These are phyloP conservation scores for Leptothorax acervorum DNA, from an alignment of 2,888 invertebrate genomes.

Conservation along the genomic window DNA sequence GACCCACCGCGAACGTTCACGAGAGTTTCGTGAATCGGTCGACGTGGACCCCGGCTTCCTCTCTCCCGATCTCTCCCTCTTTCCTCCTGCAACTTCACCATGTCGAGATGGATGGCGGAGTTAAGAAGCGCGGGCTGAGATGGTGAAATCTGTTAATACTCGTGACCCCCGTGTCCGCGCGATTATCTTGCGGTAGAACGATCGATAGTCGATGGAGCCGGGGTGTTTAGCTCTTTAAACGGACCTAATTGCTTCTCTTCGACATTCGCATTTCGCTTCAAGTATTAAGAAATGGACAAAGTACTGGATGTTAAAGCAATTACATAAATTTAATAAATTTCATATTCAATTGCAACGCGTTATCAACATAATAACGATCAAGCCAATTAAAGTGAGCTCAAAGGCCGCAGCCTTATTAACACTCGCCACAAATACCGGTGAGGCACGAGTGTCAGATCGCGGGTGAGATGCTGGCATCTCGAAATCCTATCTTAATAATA, in stretches of 20 bases:
- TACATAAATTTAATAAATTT: constrained; percentile 2
- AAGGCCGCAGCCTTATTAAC: constrained; percentile 3
- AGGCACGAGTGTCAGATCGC: constrained; percentile 3
- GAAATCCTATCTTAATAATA: constrained; percentile 59
- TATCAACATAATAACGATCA: neutral
- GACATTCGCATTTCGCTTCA: neutral
- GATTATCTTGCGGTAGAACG: constrained; percentile 41
- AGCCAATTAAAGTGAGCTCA: constrained; percentile 31
- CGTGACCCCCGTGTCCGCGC: constrained; percentile 20
- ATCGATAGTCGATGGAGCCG: constrained; percentile 1
- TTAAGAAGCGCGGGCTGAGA: constrained; percentile 59
- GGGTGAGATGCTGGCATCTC: constrained; percentile 26
- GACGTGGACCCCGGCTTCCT: constrained; percentile 56
- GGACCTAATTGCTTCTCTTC: neutral
- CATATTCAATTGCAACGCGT: neutral
- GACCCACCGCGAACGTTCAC: constrained; percentile 71
- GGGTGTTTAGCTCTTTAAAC: neutral
- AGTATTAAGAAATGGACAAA: neutral
- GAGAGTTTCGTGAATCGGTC: constrained; percentile 63
- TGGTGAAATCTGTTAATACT: constrained; percentile 59
- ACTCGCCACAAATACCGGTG: constrained; percentile 16
- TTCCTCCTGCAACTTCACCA: constrained; percentile 42
- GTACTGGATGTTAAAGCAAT: neutral
- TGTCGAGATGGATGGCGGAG: constrained; percentile 67
- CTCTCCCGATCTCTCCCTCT: constrained; percentile 6